Base-by-base conservation (phyloP, 1,140 invertebrate genomes). In the Steinernema khuongi region DNA sequence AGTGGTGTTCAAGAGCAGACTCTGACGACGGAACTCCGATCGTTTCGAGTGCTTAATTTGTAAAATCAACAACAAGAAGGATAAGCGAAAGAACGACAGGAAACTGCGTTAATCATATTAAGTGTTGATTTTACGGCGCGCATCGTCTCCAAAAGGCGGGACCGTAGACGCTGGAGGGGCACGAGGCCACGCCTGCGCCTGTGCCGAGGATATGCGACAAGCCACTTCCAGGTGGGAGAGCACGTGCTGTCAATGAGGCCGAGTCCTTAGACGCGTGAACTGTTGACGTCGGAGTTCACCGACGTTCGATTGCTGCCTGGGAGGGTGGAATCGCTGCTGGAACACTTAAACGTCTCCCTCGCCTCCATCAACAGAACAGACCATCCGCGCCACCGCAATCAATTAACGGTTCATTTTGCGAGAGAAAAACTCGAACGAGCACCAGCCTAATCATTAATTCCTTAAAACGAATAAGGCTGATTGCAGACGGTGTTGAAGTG, bases 331-430 rank as follows among this genome's bases (percentile, higher is more conserved):
- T 11, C 7, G 2, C 50, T n/a, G n/a, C n/a, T 22, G 50, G 50
- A 60, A 60, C 50, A 60, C 50, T 60, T 60, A 60, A 60, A 60
- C 50, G 50, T 4, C 50, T 14, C 50, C 14, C 50, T 60, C 50
- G 50, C 50, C 50, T 60, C 50, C 50, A 60, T 60, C 50, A 60
- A 22, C 50, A 60, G 50, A 60, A 60, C n/a, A 60, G 36, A 60
- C 50, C 50, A 60, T 60, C 50, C 14, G 19, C 50, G 50, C 50
- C 50, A 60, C 26, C 50, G 26, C 26, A 60, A 60, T 60, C 50
- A 60, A 60, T 60, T 60, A 60, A 60, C 50, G 50, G 50, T 60
- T 60, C 50, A 60, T 60, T 60, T 60, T 60, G 50, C 22, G 50
- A 60, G 50, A 60, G 14, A 60, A 60, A 60, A 60, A 60, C 22